A percentile compares a stretch with the other conserved stretches of the same genome.
These are phyloP conservation scores for Heteromormyrus szaboi DNA, from an alignment of 2,797 vertebrate genomes.

Conservation along the genomic window DNA sequence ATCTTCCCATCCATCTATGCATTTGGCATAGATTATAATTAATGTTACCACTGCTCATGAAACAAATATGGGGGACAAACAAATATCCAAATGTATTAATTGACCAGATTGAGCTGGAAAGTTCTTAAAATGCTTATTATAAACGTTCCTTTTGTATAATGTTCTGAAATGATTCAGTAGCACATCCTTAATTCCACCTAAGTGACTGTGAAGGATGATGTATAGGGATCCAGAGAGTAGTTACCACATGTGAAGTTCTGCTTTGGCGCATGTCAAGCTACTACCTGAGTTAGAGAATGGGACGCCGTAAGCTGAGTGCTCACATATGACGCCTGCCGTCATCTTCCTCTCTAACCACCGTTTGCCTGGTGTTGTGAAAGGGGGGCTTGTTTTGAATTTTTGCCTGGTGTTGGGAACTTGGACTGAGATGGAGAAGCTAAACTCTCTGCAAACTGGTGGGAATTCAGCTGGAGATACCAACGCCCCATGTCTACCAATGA, in stretches of 20 bases:
- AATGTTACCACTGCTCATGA: not conserved
- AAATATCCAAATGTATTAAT: not conserved
- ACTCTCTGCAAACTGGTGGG: not conserved
- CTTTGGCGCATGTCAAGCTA: not conserved
- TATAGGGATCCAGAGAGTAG: not conserved
- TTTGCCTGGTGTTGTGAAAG: slow-evolving; percentile 28
- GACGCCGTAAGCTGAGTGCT: not conserved
- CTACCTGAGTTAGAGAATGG: not conserved
- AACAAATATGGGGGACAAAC: not conserved
- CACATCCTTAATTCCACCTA: not conserved
- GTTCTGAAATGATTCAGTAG: not conserved
- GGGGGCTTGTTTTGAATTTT: not conserved
- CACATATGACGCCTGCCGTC: not conserved
- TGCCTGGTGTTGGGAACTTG: not conserved
- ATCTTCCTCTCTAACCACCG: not conserved
- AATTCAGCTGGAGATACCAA: not conserved
- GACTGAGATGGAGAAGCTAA: not conserved
- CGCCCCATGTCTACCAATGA: not conserved
- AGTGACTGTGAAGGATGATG: slow-evolving; percentile 27
- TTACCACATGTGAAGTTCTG: not conserved
- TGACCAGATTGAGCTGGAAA: not conserved
- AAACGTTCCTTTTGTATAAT: not conserved
- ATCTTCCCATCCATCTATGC: not conserved
- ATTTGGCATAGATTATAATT: not conserved
- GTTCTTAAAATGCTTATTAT: not conserved